Evolutionary conservation across 1,140 invertebrate genomes (phyloP).

Genomic region (Drosophila pseudoananassae): DNA sequence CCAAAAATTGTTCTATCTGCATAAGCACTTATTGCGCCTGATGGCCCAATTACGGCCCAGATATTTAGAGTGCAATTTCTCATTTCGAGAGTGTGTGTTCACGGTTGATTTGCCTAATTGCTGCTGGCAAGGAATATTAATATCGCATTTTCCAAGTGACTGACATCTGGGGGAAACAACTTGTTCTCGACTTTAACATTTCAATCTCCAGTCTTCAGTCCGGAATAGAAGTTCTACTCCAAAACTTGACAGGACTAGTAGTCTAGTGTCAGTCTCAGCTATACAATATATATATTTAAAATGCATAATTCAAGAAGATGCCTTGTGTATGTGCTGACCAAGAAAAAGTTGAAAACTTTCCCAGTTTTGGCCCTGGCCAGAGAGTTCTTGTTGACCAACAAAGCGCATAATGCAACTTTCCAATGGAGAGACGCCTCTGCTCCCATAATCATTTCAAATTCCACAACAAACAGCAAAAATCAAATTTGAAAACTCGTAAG

Average conservation of each 20-base stretch:
- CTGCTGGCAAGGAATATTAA: slow-evolving; percentile 26
- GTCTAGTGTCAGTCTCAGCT: slow-evolving; percentile 11
- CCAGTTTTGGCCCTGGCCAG: slow-evolving; percentile 23
- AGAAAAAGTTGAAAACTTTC: slow-evolving; percentile 37
- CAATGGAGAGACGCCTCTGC: slow-evolving; percentile 24
- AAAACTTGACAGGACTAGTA: slow-evolving; percentile 6
- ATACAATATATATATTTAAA: not conserved
- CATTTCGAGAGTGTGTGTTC: slow-evolving; percentile 9
- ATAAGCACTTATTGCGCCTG: not conserved
- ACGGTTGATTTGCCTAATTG: slow-evolving; percentile 37
- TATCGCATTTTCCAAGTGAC: slow-evolving; percentile 20
- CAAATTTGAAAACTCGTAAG: slow-evolving; percentile 78
- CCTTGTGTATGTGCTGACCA: slow-evolving; percentile 16
- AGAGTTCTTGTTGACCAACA: slow-evolving; percentile 72
- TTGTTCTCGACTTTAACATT: not conserved
- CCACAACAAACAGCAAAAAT: slow-evolving; percentile 79
- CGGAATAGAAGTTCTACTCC: not conserved
- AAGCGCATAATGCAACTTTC: slow-evolving; percentile 73
- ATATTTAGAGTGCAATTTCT: slow-evolving; percentile 41
- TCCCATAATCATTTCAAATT: slow-evolving; percentile 77
- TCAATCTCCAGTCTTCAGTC: slow-evolving; percentile 7
- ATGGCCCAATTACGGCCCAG: not conserved
- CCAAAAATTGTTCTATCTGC: not conserved
- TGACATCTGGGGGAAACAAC: not conserved
- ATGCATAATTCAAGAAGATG: slow-evolving; percentile 52